Base-by-base conservation (phyloP, 2,888 invertebrate species). In the Caenorhabditis macrosperma region DNA sequence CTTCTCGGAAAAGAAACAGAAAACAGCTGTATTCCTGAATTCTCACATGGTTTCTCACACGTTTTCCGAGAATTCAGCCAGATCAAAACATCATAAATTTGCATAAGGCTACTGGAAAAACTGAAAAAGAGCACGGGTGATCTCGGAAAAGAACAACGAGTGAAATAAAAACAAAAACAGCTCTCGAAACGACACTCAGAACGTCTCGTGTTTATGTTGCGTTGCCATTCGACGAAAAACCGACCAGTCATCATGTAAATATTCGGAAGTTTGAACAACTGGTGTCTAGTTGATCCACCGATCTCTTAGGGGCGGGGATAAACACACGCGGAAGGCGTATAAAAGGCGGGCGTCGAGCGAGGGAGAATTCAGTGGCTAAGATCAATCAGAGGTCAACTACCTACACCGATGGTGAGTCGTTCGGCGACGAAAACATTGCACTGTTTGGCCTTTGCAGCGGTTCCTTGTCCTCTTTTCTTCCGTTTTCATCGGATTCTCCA, bases 201-300 rank as follows among this genome's bases (percentile, higher is more conserved):
- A 44, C 44, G 44, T 20, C 44, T 17, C 20, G 48, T 24, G 63
- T 50, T 55, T 57, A 59, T 68, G 48, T 68, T 59, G 50, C 26
- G 33, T 50, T 22, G 33, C 35, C 22, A 57, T 35, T 35, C 35
- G 50, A 22, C 33, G 28, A 50, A 26, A 30, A 35, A 35, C 22
- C 44, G 26, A 69, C 60, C 52, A 69, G 69, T 69, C 69, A 69
- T 69, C 69, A 69, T 60, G 69, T 69, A 69, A 69, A 69, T 69
- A 69, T 46, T 55, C 35, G 59, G 22, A 38, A 41, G n/a, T 69
- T 60, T 69, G 69, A 60, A 69, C 69, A 69, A 67, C 67, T 67
- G 68, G 59, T 68, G 57, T 61, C 71, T 71, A 7, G 61, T 54
- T 71, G 71, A 63, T 61, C 71, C 61, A 46, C 41, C 71, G 61